Percentiles rank a stretch among this genome's conserved stretches.
These are phyloP conservation scores for Chloropsis hardwickii DNA, from an alignment of 2,113 vertebrate species.

Conservation along the genomic window DNA sequence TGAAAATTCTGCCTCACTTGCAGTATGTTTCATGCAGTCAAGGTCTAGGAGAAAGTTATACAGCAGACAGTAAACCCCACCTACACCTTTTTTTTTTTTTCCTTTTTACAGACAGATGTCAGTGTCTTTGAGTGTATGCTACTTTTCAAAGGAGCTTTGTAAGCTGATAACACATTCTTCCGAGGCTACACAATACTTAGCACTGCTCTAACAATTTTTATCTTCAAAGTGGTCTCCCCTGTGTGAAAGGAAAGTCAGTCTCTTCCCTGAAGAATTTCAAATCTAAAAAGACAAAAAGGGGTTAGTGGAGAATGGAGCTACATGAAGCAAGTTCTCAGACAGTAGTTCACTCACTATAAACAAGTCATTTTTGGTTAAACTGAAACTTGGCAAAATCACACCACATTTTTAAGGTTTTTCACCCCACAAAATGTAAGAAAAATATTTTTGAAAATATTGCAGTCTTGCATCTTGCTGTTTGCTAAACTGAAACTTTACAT, in stretches of 20 bases:
- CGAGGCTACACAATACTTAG: slow-evolving; percentile 47
- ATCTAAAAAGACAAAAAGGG: slow-evolving; percentile 39
- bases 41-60: slow-evolving; percentile 45
- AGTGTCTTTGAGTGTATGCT: slow-evolving; percentile 49
- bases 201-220: slow-evolving; percentile 53
- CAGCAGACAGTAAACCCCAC: slow-evolving; percentile 40
- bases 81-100: background rate
- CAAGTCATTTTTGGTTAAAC: background rate
- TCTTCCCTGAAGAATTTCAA: slow-evolving; percentile 43
- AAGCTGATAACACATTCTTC: slow-evolving; percentile 59
- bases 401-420: background rate
- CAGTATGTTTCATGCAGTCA: background rate
- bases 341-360: slow-evolving; percentile 23
- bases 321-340: background rate
- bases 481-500: background rate
- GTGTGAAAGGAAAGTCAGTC: slow-evolving; percentile 20
- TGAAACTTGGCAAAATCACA: background rate
- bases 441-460: background rate
- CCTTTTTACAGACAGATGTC: slow-evolving; percentile 44
- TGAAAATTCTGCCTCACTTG: background rate
- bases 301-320: slow-evolving; percentile 24
- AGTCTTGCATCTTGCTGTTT: background rate
- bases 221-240: slow-evolving; percentile 55
- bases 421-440: background rate
- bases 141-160: slow-evolving; percentile 64